Evolutionary conservation across 2,797 vertebrate species (phyloP).

Genomic region (Acanthopagrus latus): DNA sequence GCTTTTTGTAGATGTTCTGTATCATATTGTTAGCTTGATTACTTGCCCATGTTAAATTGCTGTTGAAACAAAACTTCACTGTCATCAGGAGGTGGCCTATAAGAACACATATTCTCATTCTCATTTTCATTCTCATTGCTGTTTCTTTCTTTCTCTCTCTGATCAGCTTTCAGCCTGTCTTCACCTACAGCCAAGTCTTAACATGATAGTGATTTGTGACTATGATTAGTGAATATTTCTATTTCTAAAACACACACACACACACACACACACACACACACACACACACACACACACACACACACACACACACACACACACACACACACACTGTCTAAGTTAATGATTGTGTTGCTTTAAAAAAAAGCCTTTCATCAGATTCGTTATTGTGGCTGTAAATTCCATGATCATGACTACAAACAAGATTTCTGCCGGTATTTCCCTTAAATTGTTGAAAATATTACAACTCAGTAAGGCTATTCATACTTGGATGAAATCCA

Average conservation of each 20-base stretch:
- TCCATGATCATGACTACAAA: background rate
- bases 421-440: background rate
- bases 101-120: background rate
- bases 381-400: background rate
- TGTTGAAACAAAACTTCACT: background rate
- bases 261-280: no score
- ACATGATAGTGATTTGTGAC: background rate
- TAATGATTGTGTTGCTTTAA: background rate
- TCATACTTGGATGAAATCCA: background rate
- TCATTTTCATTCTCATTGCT: background rate
- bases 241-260: background rate
- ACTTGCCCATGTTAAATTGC: background rate
- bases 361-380: background rate
- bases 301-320: no score
- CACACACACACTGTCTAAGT: background rate
- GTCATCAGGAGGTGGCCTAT: background rate
- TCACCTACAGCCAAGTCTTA: constrained; percentile 4
- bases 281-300: background rate
- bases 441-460: background rate
- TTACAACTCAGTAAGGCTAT: background rate
- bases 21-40: constrained; percentile 16
- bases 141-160: background rate
- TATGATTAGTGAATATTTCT: background rate
- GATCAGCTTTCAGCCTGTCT: background rate
- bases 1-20: constrained; percentile 5